Evolutionary conservation across 2,113 vertebrate species (phyloP), one percentile per base, ranked within the genome.

Genomic region (Nothobranchius furzeri): DNA sequence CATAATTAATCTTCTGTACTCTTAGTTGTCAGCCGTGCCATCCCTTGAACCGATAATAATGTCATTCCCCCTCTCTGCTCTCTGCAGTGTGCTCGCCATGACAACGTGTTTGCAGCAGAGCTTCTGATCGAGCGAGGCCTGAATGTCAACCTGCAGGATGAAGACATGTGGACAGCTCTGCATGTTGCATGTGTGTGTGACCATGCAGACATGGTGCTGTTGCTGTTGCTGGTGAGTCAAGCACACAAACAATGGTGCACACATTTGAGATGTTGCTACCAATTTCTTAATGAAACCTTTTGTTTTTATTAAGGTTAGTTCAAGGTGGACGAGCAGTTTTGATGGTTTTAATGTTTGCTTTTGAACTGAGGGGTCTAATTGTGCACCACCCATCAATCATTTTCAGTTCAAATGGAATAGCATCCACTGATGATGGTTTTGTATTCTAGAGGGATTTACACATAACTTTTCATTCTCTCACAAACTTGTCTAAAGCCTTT

Each of bases 91-190:
- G 96, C 97, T 55, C 95, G 96, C 47, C 94, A 98, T 1, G 96
- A 98, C 90, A 98, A 98, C 14, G 90, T 93, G 66, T 96, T 99
- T 83, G 94, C 95, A 7, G 94, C 96, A 4, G 96, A 99, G 87
- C 89, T 97, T 73, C 89, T 98, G 56, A 95, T 96, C 17, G 96
- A 98, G 76, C 92, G 92, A 79, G 97, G 96, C 17, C 90, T 96
- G 76, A 94, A 96, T 9, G 92, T 95, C 77, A 95, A 98, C 91
- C 94, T 94, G 70, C 97, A 98, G 84, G 97, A 99, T 56, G 95
- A 98, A 68, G 96, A 98, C 85, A 94, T 93, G 48, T 98, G 97
- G 96, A 98, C 96, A 0, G 93, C 97, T 0, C 93, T 98, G 90
- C 97, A 99, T 76, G 89, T 95, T 13, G 96, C 97, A 40, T 96